Conservation (phyloP, 1,140 invertebrate genomes). For the Drosophila gunungcola region DNA sequence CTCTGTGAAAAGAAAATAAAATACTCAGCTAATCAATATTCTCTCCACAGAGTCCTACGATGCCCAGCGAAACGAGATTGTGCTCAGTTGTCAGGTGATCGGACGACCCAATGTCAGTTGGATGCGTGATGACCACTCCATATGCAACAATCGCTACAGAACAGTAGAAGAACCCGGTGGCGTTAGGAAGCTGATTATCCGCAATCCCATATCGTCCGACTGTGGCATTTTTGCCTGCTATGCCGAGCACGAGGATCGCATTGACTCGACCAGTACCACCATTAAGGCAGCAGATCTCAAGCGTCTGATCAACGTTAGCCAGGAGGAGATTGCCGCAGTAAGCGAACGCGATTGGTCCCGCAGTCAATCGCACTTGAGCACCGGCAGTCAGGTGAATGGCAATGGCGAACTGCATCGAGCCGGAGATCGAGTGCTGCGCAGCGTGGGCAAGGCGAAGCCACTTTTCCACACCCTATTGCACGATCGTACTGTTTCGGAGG, state of each 20-base stretch:
- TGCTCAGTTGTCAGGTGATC: slow-evolving; percentile 88
- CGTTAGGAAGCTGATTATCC: slow-evolving; percentile 87
- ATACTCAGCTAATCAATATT: neutral
- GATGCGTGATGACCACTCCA: slow-evolving; percentile 87
- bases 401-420: slow-evolving; percentile 84
- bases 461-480: slow-evolving; percentile 92
- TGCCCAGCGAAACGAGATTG: slow-evolving; percentile 86
- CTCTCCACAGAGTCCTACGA: slow-evolving; percentile 84
- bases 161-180: slow-evolving; percentile 87
- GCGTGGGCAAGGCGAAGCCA: slow-evolving; percentile 86
- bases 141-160: slow-evolving; percentile 86
- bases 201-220: slow-evolving; percentile 87
- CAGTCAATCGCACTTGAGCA: slow-evolving; percentile 11
- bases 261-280: slow-evolving; percentile 72
- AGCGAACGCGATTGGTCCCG: slow-evolving; percentile 20
- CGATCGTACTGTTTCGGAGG: slow-evolving; percentile 90
- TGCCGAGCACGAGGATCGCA: slow-evolving; percentile 85
- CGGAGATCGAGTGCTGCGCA: slow-evolving; percentile 64
- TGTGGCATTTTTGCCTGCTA: slow-evolving; percentile 88
- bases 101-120: slow-evolving; percentile 88
- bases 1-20: too few species aligned
- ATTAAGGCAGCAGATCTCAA: slow-evolving; percentile 71
- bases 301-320: slow-evolving; percentile 53
- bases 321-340: slow-evolving; percentile 12
- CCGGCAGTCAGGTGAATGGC: slow-evolving; percentile 44